phyloP scores from a whole-genome alignment of 2,888 invertebrate genomes.

The Euproctis similis region DNA sequence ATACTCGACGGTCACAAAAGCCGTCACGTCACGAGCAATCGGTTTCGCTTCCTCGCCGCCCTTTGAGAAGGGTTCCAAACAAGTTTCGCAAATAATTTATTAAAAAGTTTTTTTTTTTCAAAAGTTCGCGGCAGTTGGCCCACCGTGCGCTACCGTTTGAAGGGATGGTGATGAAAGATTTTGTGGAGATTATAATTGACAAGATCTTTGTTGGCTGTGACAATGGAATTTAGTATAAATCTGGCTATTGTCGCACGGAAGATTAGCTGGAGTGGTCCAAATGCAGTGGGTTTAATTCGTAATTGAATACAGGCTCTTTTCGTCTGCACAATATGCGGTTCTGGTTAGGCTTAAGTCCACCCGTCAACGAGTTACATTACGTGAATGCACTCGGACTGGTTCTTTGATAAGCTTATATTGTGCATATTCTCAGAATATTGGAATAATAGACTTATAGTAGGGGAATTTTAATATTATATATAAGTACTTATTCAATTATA shows the following conservation, averaged over 20 bases:
- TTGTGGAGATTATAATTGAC: constrained; percentile 69
- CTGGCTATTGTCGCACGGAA: constrained; percentile 51
- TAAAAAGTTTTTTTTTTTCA: constrained; percentile 52
- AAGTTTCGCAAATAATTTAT: constrained; percentile 74
- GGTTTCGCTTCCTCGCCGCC: constrained; percentile 68
- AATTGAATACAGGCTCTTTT: constrained; percentile 48
- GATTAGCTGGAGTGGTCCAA: constrained; percentile 59
- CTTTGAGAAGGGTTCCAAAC: constrained; percentile 66
- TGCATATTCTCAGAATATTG: constrained; percentile 29
- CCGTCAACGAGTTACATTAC: constrained; percentile 51
- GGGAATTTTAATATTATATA: constrained; percentile 11
- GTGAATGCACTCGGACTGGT: constrained; percentile 30
- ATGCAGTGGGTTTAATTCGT: constrained; percentile 45
- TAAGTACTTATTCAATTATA: constrained; percentile 15
- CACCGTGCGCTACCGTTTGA: constrained; percentile 67
- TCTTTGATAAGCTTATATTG: constrained; percentile 26
- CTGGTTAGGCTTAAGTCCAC: constrained; percentile 51
- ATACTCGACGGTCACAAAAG: constrained; percentile 71
- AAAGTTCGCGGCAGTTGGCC: constrained; percentile 41
- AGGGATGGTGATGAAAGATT: constrained; percentile 58
- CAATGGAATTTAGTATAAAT: constrained; percentile 63
- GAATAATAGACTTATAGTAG: constrained; percentile 16
- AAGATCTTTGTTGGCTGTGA: constrained; percentile 68
- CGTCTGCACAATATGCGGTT: constrained; percentile 42
- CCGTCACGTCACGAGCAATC: constrained; percentile 71